Evolutionary conservation across 2,888 invertebrate species (phyloP).

Genomic region (Oligia fasciuncula): DNA sequence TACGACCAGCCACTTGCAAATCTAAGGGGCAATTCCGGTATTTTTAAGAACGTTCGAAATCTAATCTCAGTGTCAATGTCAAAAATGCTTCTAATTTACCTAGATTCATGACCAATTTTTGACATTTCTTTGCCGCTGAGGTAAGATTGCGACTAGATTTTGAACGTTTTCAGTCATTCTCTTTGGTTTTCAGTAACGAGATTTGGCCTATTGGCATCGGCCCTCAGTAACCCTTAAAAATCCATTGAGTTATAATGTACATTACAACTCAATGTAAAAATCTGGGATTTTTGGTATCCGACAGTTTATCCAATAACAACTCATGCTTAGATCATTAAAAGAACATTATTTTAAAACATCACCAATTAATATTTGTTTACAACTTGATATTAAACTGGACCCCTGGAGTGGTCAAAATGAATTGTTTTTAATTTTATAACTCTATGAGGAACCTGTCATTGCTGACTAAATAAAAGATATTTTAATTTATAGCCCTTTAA

Average conservation of each 20-base stretch:
- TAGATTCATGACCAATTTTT: too few species aligned
- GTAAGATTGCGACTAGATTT: too few species aligned
- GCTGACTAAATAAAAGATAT: background rate
- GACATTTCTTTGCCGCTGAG: too few species aligned
- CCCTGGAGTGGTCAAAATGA: slow-evolving; percentile 34
- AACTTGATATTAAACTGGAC: slow-evolving; percentile 23
- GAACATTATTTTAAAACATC: background rate
- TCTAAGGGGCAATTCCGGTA: too few species aligned
- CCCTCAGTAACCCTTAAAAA: background rate
- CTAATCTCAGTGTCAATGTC: too few species aligned
- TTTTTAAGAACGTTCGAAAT: too few species aligned
- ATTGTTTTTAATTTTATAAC: slow-evolving; percentile 7
- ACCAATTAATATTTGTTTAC: slow-evolving; percentile 32
- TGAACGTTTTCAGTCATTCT: too few species aligned
- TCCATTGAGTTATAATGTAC: too few species aligned
- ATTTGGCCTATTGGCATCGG: background rate
- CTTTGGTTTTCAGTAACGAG: too few species aligned
- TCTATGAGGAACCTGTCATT: background rate
- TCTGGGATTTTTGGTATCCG: background rate
- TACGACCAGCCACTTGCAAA: too few species aligned
- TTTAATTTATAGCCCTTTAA: background rate
- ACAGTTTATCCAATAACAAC: background rate
- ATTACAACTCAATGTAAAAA: background rate
- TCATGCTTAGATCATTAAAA: background rate
- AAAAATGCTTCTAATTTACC: too few species aligned